Conservation (phyloP, 2,888 invertebrate genomes). For the Agriopis marginaria region DNA sequence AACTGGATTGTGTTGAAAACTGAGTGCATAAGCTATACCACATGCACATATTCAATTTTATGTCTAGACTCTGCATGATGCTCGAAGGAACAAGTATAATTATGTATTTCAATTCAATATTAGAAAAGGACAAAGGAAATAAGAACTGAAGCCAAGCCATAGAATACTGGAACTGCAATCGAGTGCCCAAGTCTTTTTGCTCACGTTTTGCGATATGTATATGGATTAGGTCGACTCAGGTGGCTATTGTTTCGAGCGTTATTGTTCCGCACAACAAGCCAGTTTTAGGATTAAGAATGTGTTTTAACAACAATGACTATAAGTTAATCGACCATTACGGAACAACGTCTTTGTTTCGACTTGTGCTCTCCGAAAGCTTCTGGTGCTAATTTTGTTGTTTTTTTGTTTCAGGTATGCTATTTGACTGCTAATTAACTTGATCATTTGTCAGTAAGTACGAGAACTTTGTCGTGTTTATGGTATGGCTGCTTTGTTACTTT, state of each 20-base stretch:
- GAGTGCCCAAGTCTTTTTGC: constrained; percentile 39
- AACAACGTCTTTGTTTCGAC: constrained; percentile 33
- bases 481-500: constrained; percentile 11
- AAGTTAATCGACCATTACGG: constrained; percentile 43
- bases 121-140: constrained; percentile 27
- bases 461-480: neutral
- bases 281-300: constrained; percentile 51
- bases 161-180: constrained; percentile 36
- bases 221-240: constrained; percentile 42
- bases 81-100: constrained; percentile 2
- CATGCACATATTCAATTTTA: neutral
- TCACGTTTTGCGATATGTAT: constrained; percentile 43
- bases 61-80: neutral
- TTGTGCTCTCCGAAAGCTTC: constrained; percentile 14
- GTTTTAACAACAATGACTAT: constrained; percentile 47
- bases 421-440: constrained; percentile 19
- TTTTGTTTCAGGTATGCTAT: constrained; percentile 45
- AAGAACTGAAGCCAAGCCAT: constrained; percentile 27
- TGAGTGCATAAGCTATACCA: neutral
- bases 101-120: neutral
- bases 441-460: constrained; percentile 28
- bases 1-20: constrained; percentile 1
- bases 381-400: constrained; percentile 34
- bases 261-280: constrained; percentile 56
- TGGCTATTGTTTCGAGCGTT: constrained; percentile 57